These are phyloP conservation scores for Cryptomyrus ogoouensis DNA, from an alignment of 2,113 vertebrate genomes.

Conservation along the genomic window DNA sequence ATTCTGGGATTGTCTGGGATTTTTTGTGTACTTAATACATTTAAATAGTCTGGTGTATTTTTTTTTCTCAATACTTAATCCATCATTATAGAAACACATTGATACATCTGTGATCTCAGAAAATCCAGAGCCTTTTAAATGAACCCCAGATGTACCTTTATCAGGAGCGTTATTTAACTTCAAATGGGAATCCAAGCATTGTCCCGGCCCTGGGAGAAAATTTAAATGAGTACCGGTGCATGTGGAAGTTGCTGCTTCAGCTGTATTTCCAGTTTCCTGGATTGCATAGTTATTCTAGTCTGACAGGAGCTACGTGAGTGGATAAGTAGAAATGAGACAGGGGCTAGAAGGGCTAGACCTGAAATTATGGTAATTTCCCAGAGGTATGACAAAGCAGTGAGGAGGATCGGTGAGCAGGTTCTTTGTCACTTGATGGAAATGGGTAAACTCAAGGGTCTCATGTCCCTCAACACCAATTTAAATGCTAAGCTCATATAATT, in stretches of 20 bases:
- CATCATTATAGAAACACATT: neutral
- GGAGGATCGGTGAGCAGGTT: neutral
- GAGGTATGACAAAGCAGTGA: neutral
- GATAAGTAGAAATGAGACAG: neutral
- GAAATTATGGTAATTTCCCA: constrained; percentile 9
- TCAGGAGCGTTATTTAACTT: neutral
- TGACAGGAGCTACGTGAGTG: neutral
- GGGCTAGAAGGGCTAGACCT: neutral
- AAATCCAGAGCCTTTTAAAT: neutral
- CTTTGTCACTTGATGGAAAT: neutral
- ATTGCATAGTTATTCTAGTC: constrained; percentile 16
- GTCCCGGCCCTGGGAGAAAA: neutral
- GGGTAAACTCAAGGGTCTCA: neutral
- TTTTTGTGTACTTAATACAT: neutral
- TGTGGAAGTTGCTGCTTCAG: neutral
- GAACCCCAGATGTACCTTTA: neutral
- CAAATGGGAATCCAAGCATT: neutral
- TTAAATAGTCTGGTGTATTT: neutral
- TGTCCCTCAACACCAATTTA: neutral
- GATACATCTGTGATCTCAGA: neutral
- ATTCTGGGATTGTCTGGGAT: neutral
- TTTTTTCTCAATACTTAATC: neutral
- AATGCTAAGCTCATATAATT: neutral
- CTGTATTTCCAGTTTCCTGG: neutral
- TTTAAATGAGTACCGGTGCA: neutral